These are phyloP conservation scores for Aplodontia rufa DNA, from an alignment of 2,113 vertebrate species.

Conservation along the genomic window DNA sequence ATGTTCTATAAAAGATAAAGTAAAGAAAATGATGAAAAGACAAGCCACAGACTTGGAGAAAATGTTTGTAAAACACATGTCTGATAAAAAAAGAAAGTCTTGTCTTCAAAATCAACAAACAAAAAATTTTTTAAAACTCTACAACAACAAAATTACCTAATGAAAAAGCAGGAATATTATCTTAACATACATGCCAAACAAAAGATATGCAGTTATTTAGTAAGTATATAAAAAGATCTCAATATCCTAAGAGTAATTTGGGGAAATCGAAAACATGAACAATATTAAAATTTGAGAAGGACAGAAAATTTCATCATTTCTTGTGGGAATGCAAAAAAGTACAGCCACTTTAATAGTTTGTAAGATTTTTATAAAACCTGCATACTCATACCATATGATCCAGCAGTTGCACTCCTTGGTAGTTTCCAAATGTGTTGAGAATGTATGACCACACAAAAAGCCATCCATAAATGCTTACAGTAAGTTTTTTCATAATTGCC, in stretches of 20 bases:
- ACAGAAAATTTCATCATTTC: not conserved
- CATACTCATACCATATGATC: not conserved
- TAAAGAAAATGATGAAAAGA: not conserved
- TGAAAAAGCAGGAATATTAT: not conserved
- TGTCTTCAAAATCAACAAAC: not conserved
- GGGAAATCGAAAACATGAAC: not conserved
- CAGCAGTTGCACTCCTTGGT: not conserved
- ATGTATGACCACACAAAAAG: not conserved
- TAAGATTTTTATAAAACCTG: not conserved
- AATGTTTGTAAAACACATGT: not conserved
- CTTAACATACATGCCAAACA: not conserved
- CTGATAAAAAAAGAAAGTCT: not conserved
- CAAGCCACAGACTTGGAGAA: not conserved
- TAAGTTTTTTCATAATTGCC: not conserved
- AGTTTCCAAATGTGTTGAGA: not conserved
- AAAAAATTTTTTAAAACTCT: not conserved
- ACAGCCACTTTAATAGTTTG: not conserved
- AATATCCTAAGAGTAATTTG: not conserved
- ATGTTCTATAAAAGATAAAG: not conserved
- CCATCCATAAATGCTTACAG: not conserved
- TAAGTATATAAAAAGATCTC: not conserved
- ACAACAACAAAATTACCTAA: not conserved
- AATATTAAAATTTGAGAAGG: not conserved
- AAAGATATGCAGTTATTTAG: not conserved
- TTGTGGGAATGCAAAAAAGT: not conserved